Percentiles rank a stretch among this genome's conserved stretches.
phyloP scores from a whole-genome alignment of 2,113 vertebrate species.

The Hydropotes inermis region DNA sequence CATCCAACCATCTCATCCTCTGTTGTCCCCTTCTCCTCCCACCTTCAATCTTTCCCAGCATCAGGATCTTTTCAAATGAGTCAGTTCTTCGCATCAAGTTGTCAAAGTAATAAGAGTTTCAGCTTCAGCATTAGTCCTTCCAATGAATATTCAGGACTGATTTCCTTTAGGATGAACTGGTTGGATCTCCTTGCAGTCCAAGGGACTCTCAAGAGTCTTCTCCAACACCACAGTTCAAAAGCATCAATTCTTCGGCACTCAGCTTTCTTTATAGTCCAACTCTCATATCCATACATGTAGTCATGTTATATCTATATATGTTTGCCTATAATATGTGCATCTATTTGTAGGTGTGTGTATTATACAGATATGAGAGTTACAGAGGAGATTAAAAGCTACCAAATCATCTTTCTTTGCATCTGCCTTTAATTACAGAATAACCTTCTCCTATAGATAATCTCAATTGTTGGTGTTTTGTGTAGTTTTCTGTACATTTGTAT shows the following conservation, averaged over 20 bases:
- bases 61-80: neutral
- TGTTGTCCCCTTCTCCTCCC: neutral
- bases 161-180: neutral
- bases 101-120: neutral
- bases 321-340: neutral
- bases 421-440: neutral
- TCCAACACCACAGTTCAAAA: neutral
- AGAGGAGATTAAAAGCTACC: neutral
- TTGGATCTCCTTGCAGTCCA: neutral
- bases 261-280: neutral
- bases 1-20: neutral
- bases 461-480: neutral
- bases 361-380: neutral
- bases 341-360: neutral
- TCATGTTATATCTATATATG: neutral
- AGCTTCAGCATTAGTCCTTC: neutral
- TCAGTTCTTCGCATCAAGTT: neutral
- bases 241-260: fast-evolving
- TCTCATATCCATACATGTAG: neutral
- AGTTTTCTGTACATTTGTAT: neutral
- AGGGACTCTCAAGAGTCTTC: neutral
- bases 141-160: neutral
- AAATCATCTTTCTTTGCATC: neutral
- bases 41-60: neutral
- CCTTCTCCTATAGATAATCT: neutral